Conservation (phyloP, 2,113 vertebrate species). For the Lophura nycthemera region DNA sequence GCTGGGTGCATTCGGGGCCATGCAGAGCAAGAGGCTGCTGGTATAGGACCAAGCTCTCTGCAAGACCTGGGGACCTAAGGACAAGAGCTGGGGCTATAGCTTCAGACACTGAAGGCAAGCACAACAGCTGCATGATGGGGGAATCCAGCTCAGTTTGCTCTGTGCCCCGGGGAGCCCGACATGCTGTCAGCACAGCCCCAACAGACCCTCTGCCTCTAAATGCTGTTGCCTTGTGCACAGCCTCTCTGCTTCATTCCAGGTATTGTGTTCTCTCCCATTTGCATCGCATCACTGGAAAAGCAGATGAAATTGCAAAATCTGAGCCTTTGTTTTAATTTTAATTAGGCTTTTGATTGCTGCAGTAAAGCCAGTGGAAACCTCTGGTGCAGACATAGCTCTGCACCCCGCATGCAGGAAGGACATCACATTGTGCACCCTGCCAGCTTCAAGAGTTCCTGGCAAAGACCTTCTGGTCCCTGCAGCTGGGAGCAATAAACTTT, state of each 20-base stretch:
- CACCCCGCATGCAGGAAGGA: not conserved
- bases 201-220: not conserved
- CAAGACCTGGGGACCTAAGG: not conserved
- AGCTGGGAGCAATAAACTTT: not conserved
- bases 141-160: not conserved
- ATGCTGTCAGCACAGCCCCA: accelerated
- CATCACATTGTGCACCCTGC: not conserved
- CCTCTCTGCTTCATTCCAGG: not conserved
- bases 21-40: accelerated
- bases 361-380: not conserved
- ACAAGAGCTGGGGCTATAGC: not conserved
- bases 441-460: not conserved
- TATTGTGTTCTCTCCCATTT: not conserved
- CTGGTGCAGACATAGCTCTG: not conserved
- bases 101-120: not conserved
- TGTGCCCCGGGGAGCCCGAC: not conserved
- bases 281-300: not conserved
- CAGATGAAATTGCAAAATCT: not conserved
- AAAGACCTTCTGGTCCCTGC: not conserved
- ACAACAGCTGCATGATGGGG: not conserved
- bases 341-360: not conserved
- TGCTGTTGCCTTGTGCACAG: not conserved
- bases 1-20: not conserved
- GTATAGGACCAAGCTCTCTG: not conserved
- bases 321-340: not conserved